Conservation (phyloP, 1,140 invertebrate genomes). For the Drosophila paulistorum region DNA sequence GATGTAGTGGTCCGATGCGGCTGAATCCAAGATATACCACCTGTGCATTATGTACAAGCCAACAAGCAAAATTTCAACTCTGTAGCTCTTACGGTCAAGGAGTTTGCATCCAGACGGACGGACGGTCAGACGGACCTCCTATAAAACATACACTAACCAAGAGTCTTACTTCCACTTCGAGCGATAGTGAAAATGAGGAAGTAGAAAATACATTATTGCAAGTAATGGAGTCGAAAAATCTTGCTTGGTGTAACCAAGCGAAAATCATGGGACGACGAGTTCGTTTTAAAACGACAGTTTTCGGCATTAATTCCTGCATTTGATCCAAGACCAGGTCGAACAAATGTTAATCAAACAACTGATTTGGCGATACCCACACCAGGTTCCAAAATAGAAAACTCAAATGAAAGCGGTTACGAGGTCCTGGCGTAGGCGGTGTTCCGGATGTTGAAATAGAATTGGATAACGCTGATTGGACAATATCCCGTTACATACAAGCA, state of each 20-base stretch:
- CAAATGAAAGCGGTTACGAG: slow-evolving; percentile 84
- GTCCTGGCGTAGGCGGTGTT: slow-evolving; percentile 91
- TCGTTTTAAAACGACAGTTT: slow-evolving; percentile 97
- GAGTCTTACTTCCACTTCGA: slow-evolving; percentile 96
- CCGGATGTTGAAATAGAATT: slow-evolving; percentile 94
- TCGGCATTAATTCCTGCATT: slow-evolving; percentile 98
- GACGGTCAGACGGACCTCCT: no score
- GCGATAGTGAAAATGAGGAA: slow-evolving; percentile 92
- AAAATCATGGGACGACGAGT: slow-evolving; percentile 98
- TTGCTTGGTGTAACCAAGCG: slow-evolving; percentile 88
- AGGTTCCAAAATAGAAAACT: slow-evolving; percentile 84
- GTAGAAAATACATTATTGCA: slow-evolving; percentile 82
- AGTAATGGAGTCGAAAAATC: slow-evolving; percentile 91
- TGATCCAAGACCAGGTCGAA: slow-evolving; percentile 98
- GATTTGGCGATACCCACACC: slow-evolving; percentile 96
- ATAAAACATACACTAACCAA: slow-evolving; percentile 94
- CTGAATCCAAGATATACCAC: no score
- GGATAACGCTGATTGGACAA: slow-evolving; percentile 91
- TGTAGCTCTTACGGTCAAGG: no score
- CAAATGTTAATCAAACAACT: slow-evolving; percentile 97
- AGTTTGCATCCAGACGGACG: no score
- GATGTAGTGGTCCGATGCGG: no score
- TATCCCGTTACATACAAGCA: slow-evolving; percentile 96
- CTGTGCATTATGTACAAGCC: no score
- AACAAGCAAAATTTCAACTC: no score